Evolutionary conservation across 2,888 invertebrate genomes (phyloP), one percentile per base, ranked within the genome.

Genomic region (Xanthorhoe spadicearia): DNA sequence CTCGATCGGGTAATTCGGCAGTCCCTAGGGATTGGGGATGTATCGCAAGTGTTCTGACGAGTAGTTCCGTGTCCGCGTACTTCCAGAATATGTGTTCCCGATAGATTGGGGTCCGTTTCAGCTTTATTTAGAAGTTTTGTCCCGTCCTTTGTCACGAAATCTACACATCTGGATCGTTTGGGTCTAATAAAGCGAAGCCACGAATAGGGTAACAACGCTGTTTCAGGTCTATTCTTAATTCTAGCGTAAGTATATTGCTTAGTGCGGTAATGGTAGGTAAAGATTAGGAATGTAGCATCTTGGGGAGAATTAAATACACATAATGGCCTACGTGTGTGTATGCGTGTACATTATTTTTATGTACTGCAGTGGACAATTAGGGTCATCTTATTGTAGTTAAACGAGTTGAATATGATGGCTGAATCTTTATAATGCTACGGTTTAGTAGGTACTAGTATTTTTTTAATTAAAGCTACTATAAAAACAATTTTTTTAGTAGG

Each of bases 31-130:
- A 46, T 10, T 19, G 35, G 56, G 51, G 59, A 71, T 62, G 62
- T 66, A 71, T 69, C 67, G 60, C 60, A 55, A 69, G 60, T 69
- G 49, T 69, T 64, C 62, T 57, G 81, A 81, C 83, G 82, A 84
- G 80, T 82, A 83, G 81, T 85, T 85, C 80, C 82, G 82, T 83
- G 82, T 84, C 81, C 77, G 77, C 77, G 69, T 74, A 80, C 82
- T 82, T 78, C 80, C 79, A 70, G 75, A 78, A 80, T 82, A 81
- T 83, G 80, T 81, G 78, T 78, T 73, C 78, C 78, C 76, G 82
- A 83, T 74, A 72, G 60, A 69, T 66, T 64, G 64, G 66, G 69
- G 56, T 61, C 63, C 60, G 54, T 65, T 65, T 63, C 48, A 63
- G 66, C 69, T 69, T 69, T 69, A 69, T 66, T 69, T 69, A 69